Conservation (phyloP, 2,888 invertebrate genomes). For the Mythimna lalbum region DNA sequence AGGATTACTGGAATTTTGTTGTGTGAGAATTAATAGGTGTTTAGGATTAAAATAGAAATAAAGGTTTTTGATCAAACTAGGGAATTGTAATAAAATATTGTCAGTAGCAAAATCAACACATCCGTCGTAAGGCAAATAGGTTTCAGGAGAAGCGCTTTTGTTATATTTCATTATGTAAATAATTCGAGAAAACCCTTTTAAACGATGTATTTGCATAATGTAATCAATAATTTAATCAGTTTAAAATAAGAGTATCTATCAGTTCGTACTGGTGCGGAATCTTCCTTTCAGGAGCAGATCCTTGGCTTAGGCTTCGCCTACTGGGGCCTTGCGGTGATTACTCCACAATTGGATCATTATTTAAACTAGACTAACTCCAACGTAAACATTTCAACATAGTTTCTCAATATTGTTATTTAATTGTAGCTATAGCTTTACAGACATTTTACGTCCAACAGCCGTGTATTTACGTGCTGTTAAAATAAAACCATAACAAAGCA, state of each 20-base stretch:
- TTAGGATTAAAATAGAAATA: neutral
- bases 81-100: neutral
- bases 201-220: no score
- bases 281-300: no score
- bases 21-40: conserved; percentile 1
- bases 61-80: neutral
- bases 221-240: no score
- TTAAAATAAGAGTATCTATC: no score
- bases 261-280: no score
- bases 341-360: neutral
- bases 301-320: no score
- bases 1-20: conserved; percentile 35
- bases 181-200: no score
- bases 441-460: neutral
- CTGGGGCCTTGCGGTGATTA: no score
- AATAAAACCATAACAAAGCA: conserved; percentile 26
- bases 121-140: no score
- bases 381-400: neutral
- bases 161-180: neutral
- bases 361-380: neutral
- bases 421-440: neutral
- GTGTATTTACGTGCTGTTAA: conserved; percentile 21
- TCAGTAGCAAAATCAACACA: no score
- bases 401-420: neutral
- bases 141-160: no score